A percentile compares a stretch with the other conserved stretches of the same genome.
Evolutionary conservation across 1,140 invertebrate genomes (phyloP).

Genomic region (Lethrus apterus): DNA sequence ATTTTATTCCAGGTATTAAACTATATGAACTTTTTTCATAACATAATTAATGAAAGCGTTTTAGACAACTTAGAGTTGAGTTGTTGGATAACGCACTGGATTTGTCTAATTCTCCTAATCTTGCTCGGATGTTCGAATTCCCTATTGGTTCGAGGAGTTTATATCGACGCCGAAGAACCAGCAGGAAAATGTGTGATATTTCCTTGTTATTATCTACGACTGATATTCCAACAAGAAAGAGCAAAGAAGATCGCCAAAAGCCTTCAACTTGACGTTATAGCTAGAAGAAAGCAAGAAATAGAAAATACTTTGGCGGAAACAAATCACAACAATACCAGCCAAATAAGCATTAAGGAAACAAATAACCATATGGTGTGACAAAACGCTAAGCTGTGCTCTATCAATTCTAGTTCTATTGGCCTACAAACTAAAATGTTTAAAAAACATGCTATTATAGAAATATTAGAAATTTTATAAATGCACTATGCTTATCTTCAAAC

Average conservation of each 20-base stretch:
- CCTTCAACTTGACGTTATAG: conserved; percentile 33
- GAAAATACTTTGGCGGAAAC: conserved; percentile 11
- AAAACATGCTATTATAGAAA: no score
- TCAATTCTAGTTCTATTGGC: conserved; percentile 6
- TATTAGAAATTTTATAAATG: no score
- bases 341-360: conserved; percentile 9
- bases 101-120: conserved; percentile 65
- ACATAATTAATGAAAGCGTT: conserved; percentile 18
- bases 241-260: conserved; percentile 49
- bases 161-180: conserved; percentile 74
- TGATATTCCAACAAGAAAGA: conserved; percentile 63
- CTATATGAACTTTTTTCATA: neutral
- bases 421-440: no score
- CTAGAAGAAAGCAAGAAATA: conserved; percentile 27
- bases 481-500: conserved; percentile 8
- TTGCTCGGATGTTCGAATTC: conserved; percentile 79
- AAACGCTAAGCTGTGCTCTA: neutral
- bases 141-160: conserved; percentile 72
- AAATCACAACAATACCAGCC: neutral
- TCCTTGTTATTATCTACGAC: conserved; percentile 69
- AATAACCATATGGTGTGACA: conserved; percentile 9
- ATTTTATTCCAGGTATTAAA: conserved; percentile 61
- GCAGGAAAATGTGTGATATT: conserved; percentile 72
- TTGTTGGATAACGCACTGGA: conserved; percentile 67
- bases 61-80: conserved; percentile 61